Conservation (phyloP, 2,888 invertebrate species). For the Nymphalis polychloros region DNA sequence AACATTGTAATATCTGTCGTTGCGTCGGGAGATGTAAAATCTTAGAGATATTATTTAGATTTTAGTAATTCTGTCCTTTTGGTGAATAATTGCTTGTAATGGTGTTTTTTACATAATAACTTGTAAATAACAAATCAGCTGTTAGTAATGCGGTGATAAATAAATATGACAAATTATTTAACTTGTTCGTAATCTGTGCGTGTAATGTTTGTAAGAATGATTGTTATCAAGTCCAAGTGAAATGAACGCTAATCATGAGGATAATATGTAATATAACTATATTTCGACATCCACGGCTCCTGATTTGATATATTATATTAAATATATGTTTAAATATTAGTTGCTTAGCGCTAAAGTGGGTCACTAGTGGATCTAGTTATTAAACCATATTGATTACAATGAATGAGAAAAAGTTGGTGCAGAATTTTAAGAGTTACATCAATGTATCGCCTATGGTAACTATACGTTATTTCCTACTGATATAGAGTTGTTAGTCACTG, state of each 20-base stretch:
- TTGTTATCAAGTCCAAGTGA: slow-evolving; percentile 65
- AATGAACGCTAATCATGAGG: slow-evolving; percentile 65
- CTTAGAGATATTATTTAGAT: slow-evolving; percentile 7
- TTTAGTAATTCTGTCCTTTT: slow-evolving; percentile 8
- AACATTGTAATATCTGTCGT: slow-evolving; percentile 43
- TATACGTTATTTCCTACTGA: slow-evolving; percentile 36
- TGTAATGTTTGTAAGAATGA: slow-evolving; percentile 59
- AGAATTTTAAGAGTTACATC: slow-evolving; percentile 82
- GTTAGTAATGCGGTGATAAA: slow-evolving; percentile 13
- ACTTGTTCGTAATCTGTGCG: slow-evolving; percentile 46
- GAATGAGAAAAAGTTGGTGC: slow-evolving; percentile 79
- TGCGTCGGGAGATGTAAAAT: slow-evolving; percentile 43
- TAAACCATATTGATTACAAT: slow-evolving; percentile 63
- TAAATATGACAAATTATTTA: slow-evolving; percentile 22
- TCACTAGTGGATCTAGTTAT: slow-evolving; percentile 57
- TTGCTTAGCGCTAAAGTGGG: slow-evolving; percentile 58
- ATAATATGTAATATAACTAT: slow-evolving; percentile 54
- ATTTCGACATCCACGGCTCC: slow-evolving; percentile 46
- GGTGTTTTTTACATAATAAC: slow-evolving; percentile 5
- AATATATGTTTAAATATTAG: slow-evolving; percentile 38
- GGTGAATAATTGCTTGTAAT: slow-evolving; percentile 20
- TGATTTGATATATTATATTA: slow-evolving; percentile 43
- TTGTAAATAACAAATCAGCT: slow-evolving; percentile 5
- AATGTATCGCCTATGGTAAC: slow-evolving; percentile 70
- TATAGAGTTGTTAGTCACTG: slow-evolving; percentile 15